Evolutionary conservation across 1,140 invertebrate genomes (phyloP).

Genomic region (Papilio machaon): DNA sequence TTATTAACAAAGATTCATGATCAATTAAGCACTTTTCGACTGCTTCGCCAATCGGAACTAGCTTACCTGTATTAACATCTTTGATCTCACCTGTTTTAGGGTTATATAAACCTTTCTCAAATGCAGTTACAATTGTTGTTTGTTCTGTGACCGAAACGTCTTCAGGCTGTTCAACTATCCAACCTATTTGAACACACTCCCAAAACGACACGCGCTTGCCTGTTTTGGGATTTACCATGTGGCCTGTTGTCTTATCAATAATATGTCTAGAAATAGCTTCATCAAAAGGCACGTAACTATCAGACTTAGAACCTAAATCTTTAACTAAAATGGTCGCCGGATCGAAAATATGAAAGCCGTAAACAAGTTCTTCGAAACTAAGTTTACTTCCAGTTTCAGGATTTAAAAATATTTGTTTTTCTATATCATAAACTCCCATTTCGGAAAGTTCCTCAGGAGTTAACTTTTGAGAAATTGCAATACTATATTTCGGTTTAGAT

Average conservation of each 20-base stretch:
- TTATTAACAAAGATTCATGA: conserved; percentile 87
- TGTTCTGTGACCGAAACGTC: conserved; percentile 74
- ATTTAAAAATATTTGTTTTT: conserved; percentile 89
- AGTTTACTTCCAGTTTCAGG: conserved; percentile 88
- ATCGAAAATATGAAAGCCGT: conserved; percentile 88
- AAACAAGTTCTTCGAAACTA: conserved; percentile 90
- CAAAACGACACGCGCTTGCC: conserved; percentile 92
- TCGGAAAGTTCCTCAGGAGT: conserved; percentile 86
- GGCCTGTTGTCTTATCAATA: conserved; percentile 89
- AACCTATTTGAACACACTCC: conserved; percentile 89
- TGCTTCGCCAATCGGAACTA: conserved; percentile 87
- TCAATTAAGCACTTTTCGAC: conserved; percentile 88
- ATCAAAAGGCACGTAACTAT: conserved; percentile 87
- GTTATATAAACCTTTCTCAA: conserved; percentile 86
- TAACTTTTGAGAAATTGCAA: conserved; percentile 82
- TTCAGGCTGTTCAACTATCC: conserved; percentile 86
- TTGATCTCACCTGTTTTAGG: conserved; percentile 84
- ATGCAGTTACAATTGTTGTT: conserved; percentile 85
- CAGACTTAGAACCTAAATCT: conserved; percentile 86
- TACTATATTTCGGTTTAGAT: conserved; percentile 64
- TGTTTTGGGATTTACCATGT: conserved; percentile 92
- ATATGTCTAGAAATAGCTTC: conserved; percentile 89
- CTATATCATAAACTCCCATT: conserved; percentile 88
- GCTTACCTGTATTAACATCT: conserved; percentile 84
- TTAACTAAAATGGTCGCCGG: conserved; percentile 90